Base-by-base conservation (phyloP, 2,888 invertebrate genomes). In the Morpho helenor region DNA sequence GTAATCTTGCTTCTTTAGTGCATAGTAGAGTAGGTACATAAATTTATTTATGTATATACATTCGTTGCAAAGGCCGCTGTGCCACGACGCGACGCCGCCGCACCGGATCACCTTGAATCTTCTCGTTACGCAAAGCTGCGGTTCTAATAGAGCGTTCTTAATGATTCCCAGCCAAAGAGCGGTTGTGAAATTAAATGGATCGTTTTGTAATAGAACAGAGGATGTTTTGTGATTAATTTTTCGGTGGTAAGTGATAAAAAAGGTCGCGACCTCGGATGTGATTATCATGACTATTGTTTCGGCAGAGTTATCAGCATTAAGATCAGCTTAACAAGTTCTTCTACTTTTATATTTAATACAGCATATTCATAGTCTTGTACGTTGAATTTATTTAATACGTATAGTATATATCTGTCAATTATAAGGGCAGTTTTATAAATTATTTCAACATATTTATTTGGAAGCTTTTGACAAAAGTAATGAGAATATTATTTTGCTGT, bases 31-130 rank as follows among this genome's bases (percentile, higher is more conserved):
- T 41, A 6, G 4, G 8, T 47, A 46, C 47, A 48, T 44, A 52
- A 8, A 31, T 42, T 48, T 54, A 48, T 48, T 48, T 48, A 31
- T 55, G 49, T 49, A 42, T 43, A 23, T 55, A 49, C 8, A 31
- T 48, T 52, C 54, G 57, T 59, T 58, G 65, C 59, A 60, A 68
- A 69, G 67, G 65, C 62, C 63, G 63, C 61, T 59, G 66, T 63
- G 60, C 64, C 66, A 66, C 62, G 59, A 55, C 65, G 69, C 66
- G 68, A 66, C 64, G 71, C 64, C 71, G 81, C 79, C 69, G 72
- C 53, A 87, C 86, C 69, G 66, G 88, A 69, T 89, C 82, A 87
- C 88, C 88, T 89, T 89, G 88, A 84, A 80, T 77, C 75, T 77
- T 77, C 73, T 75, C 74, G 74, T 79, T 76, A 74, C 76, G 76